Percentiles rank a stretch among this genome's conserved stretches.
Conservation (phyloP, 2,797 vertebrate species). For the Oceanodroma leucorhoa region DNA sequence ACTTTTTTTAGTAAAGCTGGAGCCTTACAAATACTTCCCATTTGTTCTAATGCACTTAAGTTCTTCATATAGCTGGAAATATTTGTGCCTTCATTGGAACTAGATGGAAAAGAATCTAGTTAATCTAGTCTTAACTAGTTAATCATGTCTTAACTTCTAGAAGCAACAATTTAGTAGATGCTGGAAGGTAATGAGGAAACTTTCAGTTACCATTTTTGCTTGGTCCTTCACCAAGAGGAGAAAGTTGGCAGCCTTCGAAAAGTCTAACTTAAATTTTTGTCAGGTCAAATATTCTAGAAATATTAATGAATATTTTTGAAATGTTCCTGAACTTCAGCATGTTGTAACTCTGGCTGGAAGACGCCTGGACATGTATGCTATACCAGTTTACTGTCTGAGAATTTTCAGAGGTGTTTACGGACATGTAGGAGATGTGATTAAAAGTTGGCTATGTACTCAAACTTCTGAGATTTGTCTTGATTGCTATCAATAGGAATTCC, state of each 20-base stretch:
- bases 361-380: background rate
- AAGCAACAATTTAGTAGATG: background rate
- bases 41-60: background rate
- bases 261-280: background rate
- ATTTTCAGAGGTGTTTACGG: background rate
- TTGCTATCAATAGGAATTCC: background rate
- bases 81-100: slow-evolving; percentile 6
- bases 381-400: background rate
- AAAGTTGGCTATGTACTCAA: background rate
- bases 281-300: background rate
- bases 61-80: background rate
- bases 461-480: background rate
- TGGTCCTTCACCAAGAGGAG: background rate
- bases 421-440: background rate
- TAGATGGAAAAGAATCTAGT: background rate
- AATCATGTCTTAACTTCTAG: background rate
- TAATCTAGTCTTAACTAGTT: background rate
- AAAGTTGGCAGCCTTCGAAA: background rate
- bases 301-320: background rate
- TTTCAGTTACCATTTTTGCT: background rate
- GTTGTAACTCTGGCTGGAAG: background rate
- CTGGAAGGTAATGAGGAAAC: background rate
- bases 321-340: background rate
- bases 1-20: background rate
- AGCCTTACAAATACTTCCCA: background rate